Percentiles rank a stretch among this genome's conserved stretches.
Evolutionary conservation across 2,888 invertebrate species (phyloP).

Genomic region (Mamestra brassicae): DNA sequence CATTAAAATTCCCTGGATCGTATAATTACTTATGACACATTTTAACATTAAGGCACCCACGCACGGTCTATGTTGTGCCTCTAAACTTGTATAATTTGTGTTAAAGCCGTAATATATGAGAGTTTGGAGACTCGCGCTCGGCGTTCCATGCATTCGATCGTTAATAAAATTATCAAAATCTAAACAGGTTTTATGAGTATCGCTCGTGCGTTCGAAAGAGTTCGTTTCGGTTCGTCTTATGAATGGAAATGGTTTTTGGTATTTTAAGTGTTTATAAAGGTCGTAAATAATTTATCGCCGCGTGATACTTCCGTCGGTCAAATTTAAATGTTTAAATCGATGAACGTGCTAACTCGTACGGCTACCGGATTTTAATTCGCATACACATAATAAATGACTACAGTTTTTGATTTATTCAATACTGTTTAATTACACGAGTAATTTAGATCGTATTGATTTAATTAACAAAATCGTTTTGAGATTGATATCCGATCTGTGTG

Average conservation of each 20-base stretch:
- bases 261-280: conserved; percentile 89
- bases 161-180: conserved; percentile 91
- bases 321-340: conserved; percentile 86
- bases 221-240: conserved; percentile 85
- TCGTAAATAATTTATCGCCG: conserved; percentile 89
- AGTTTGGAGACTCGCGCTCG: conserved; percentile 86
- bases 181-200: conserved; percentile 89
- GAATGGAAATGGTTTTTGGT: conserved; percentile 90
- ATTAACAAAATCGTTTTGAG: conserved; percentile 63
- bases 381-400: conserved; percentile 69
- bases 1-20: conserved; percentile 89
- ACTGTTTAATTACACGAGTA: conserved; percentile 70
- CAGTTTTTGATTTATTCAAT: conserved; percentile 73
- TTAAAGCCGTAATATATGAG: conserved; percentile 91
- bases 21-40: conserved; percentile 91
- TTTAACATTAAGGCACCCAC: conserved; percentile 90
- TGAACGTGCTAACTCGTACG: conserved; percentile 78
- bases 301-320: conserved; percentile 89
- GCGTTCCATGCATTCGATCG: conserved; percentile 87
- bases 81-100: conserved; percentile 90
- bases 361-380: conserved; percentile 88
- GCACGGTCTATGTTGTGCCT: conserved; percentile 88
- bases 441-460: conserved; percentile 66
- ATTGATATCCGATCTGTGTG: conserved; percentile 60
- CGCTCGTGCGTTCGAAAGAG: conserved; percentile 85